phyloP scores from a whole-genome alignment of 2,888 invertebrate genomes.

The Acanthosepion pharaonis region DNA sequence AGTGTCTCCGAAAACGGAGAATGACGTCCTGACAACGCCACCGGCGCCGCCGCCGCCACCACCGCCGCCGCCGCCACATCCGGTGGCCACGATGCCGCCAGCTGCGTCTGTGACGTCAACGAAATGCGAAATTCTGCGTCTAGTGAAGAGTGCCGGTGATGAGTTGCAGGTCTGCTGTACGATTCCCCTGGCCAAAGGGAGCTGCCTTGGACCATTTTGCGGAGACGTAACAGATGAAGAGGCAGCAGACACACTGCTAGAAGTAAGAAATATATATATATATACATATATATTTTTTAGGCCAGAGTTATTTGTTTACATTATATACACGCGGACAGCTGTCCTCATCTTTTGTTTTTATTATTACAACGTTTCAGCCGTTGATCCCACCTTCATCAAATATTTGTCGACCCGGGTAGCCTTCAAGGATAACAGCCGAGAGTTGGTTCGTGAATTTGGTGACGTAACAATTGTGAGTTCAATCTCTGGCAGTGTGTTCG shows the following conservation, averaged over 20 bases:
- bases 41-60: neutral
- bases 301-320: too few relatives aligned
- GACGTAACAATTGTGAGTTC: too few relatives aligned
- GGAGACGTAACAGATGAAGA: constrained; percentile 38
- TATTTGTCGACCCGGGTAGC: too few relatives aligned
- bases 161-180: constrained; percentile 41
- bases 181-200: constrained; percentile 35
- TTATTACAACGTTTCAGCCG: too few relatives aligned
- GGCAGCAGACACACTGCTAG: neutral
- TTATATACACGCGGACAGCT: too few relatives aligned
- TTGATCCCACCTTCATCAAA: too few relatives aligned
- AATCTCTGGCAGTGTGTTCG: too few relatives aligned
- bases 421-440: too few relatives aligned
- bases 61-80: neutral
- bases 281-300: too few relatives aligned
- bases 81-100: neutral
- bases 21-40: neutral
- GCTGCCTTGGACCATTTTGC: constrained; percentile 40
- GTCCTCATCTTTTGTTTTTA: too few relatives aligned
- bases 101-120: neutral
- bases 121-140: constrained; percentile 41
- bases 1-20: neutral
- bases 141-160: neutral
- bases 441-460: too few relatives aligned
- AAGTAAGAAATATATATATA: neutral